phyloP scores from a whole-genome alignment of 2,113 vertebrate species.

The Marmota monax region DNA sequence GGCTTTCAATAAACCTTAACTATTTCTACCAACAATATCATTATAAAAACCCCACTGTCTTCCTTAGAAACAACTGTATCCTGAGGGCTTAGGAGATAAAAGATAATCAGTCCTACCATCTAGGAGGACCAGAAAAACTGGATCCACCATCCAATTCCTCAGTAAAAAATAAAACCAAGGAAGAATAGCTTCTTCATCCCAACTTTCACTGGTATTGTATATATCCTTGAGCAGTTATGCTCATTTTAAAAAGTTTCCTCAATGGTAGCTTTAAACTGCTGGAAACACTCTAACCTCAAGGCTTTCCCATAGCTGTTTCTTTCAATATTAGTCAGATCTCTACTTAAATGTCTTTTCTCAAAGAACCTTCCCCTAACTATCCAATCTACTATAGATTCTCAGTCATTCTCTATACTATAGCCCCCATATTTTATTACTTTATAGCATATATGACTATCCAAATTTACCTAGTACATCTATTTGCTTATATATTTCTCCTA shows the following conservation, averaged over 20 bases:
- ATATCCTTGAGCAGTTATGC: not conserved
- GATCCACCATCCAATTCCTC: not conserved
- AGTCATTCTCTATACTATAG: not conserved
- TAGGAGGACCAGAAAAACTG: not conserved
- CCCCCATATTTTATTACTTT: not conserved
- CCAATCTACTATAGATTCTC: not conserved
- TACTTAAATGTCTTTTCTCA: not conserved
- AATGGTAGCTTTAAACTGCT: not conserved
- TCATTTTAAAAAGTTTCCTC: not conserved
- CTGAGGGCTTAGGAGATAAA: not conserved
- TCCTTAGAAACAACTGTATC: slow-evolving; percentile 14
- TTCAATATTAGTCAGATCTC: not conserved
- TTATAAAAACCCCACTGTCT: slow-evolving; percentile 12
- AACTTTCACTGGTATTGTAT: not conserved
- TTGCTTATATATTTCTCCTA: slow-evolving; percentile 17
- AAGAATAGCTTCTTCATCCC: not conserved
- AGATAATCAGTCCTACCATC: not conserved
- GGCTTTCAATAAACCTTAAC: not conserved
- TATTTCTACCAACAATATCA: not conserved
- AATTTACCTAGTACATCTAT: not conserved
- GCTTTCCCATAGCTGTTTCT: not conserved
- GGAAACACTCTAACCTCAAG: not conserved
- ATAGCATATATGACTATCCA: not conserved
- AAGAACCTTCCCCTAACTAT: not conserved
- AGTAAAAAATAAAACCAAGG: not conserved